Percentiles rank a stretch among this genome's conserved stretches.
Conservation (phyloP, 2,888 invertebrate species). For the Allygus modestus region DNA sequence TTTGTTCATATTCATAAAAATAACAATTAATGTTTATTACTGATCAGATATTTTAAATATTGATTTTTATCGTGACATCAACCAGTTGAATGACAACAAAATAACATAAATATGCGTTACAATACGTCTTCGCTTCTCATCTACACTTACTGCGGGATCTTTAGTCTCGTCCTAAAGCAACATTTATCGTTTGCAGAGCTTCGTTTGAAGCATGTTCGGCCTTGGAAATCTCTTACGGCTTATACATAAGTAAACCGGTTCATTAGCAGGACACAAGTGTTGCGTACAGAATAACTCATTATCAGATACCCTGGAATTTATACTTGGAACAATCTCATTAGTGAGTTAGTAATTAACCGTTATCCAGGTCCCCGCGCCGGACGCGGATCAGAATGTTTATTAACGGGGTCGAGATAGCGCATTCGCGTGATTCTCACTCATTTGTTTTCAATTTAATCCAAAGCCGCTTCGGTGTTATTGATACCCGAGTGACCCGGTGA, state of each 20-base stretch:
- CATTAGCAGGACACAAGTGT: slow-evolving; percentile 32
- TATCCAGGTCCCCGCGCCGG: not conserved
- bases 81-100: too few species aligned
- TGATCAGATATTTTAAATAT: too few species aligned
- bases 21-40: too few species aligned
- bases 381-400: slow-evolving; percentile 5
- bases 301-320: slow-evolving; percentile 34
- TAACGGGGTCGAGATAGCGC: not conserved
- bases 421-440: slow-evolving; percentile 28
- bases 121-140: too few species aligned
- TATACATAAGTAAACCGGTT: slow-evolving; percentile 38
- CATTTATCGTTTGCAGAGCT: too few species aligned
- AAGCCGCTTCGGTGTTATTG: slow-evolving; percentile 19
- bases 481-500: slow-evolving; percentile 3
- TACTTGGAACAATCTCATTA: slow-evolving; percentile 25
- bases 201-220: not conserved
- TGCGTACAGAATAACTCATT: slow-evolving; percentile 40
- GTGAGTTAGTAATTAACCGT: slow-evolving; percentile 10
- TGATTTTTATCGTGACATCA: too few species aligned
- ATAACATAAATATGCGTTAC: too few species aligned
- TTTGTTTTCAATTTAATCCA: slow-evolving; percentile 37
- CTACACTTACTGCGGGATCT: too few species aligned
- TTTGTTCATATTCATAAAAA: too few species aligned
- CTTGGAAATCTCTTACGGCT: not conserved
- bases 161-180: too few species aligned